Base-by-base conservation (phyloP, 2,797 vertebrate genomes). In the Pantherophis vulpinus region DNA sequence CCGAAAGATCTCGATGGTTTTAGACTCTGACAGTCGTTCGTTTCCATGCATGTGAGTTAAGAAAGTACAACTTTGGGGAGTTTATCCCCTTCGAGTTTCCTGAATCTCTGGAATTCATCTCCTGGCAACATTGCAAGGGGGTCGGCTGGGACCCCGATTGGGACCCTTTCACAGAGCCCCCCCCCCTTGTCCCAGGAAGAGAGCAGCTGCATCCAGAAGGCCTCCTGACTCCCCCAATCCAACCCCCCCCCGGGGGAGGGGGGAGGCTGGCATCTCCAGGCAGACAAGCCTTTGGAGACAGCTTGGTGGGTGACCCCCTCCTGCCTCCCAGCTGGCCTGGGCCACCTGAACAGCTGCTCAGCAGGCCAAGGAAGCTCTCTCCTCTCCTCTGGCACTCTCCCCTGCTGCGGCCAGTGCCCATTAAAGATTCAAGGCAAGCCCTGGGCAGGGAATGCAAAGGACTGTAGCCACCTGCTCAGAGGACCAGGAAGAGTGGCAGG, bases 391-490 rank as follows among this genome's bases (percentile, higher is more conserved):
- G 59, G 3, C 0, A 83, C 94, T 18, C 47, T 29, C 29, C 74
- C 0, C 51, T 7, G 91, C 95, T 63, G 32, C 54, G 86, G 42
- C 60, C 32, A 2, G 86, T 4, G 91, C 95, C 96, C 83, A 95
- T 94, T 87, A 95, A 95, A 96, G 96, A 90, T 96, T 96, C 94
- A 97, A 94, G 93, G 70, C 95, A 95, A 95, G 95, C 96, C 91
- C 94, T 79, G 94, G 88, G 96, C 23, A 0, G 90, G 79, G 93
- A 63, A 91, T 94, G 83, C 58, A 92, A 79, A 92, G 94, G 89
- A 96, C 95, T 96, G 95, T 1, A 89, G 91, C 94, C 94, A 25
- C 89, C 93, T 93, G 70, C 94, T 95, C 93, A 94, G 66, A 9
- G 95, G 97, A 96, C 96, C 95, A 95, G 95, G 96, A 95, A 96